phyloP scores from a whole-genome alignment of 2,888 invertebrate species.

The Eueremaeus valkanovi region DNA sequence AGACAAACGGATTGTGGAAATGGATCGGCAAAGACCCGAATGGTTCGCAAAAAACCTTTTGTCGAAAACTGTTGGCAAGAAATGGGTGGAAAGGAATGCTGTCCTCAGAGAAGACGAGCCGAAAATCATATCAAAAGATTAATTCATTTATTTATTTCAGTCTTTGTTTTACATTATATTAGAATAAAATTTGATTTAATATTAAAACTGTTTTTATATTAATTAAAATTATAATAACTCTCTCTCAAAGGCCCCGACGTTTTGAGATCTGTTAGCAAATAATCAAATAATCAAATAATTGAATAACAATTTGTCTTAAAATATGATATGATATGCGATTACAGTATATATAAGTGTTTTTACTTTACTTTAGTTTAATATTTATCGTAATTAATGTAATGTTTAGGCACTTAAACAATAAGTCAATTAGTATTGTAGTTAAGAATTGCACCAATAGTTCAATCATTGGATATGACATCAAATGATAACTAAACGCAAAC shows the following conservation, averaged over 20 bases:
- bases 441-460: slow-evolving; percentile 14
- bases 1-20: slow-evolving; percentile 74
- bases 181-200: not conserved
- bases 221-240: no score
- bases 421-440: slow-evolving; percentile 15
- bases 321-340: slow-evolving; percentile 10
- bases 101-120: not conserved
- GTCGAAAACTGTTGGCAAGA: slow-evolving; percentile 46
- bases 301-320: not conserved
- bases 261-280: slow-evolving; percentile 21
- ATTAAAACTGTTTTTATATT: no score
- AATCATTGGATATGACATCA: no score
- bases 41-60: slow-evolving; percentile 85
- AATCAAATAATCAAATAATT: no score
- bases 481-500: not conserved
- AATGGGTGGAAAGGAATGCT: slow-evolving; percentile 18
- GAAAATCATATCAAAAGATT: slow-evolving; percentile 11
- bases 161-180: not conserved
- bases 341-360: not conserved
- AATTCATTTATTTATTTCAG: not conserved
- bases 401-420: slow-evolving; percentile 5
- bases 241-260: not conserved
- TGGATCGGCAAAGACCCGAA: slow-evolving; percentile 74
- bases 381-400: not conserved
- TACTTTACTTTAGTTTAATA: not conserved